Conservation (phyloP, 2,888 invertebrate species). For the Lingula anatina region DNA sequence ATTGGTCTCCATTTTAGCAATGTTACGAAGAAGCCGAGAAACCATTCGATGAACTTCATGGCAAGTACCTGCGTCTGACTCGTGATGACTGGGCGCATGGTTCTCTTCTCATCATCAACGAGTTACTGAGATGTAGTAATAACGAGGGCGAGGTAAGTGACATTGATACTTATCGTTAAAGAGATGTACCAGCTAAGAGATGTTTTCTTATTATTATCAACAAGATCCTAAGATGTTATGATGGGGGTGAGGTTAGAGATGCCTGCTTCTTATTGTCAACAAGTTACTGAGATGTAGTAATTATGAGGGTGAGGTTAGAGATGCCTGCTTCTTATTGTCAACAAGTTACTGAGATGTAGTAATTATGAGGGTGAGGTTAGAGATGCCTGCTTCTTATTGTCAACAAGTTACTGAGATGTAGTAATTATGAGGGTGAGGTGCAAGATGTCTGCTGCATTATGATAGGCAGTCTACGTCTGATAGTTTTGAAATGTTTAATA, state of each 20-base stretch:
- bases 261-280: slow-evolving; percentile 85
- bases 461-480: slow-evolving; percentile 67
- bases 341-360: slow-evolving; percentile 86
- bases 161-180: neutral
- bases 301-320: slow-evolving; percentile 60
- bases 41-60: slow-evolving; percentile 66
- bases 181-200: neutral
- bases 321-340: slow-evolving; percentile 80
- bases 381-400: slow-evolving; percentile 79
- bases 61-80: slow-evolving; percentile 66
- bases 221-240: too few species aligned
- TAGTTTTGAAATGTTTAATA: too few species aligned
- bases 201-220: neutral
- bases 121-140: slow-evolving; percentile 85
- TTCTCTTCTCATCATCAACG: slow-evolving; percentile 86
- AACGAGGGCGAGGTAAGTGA: slow-evolving; percentile 57
- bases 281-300: slow-evolving; percentile 89
- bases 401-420: slow-evolving; percentile 87
- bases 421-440: slow-evolving; percentile 67
- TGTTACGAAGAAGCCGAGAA: slow-evolving; percentile 85
- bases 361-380: slow-evolving; percentile 66
- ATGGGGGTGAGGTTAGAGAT: too few species aligned
- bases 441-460: slow-evolving; percentile 78
- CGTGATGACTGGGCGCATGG: slow-evolving; percentile 89
- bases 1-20: too few species aligned